Percentiles rank a stretch among this genome's conserved stretches.
Evolutionary conservation across 2,797 vertebrate genomes (phyloP).

Genomic region (Chelmon rostratus): DNA sequence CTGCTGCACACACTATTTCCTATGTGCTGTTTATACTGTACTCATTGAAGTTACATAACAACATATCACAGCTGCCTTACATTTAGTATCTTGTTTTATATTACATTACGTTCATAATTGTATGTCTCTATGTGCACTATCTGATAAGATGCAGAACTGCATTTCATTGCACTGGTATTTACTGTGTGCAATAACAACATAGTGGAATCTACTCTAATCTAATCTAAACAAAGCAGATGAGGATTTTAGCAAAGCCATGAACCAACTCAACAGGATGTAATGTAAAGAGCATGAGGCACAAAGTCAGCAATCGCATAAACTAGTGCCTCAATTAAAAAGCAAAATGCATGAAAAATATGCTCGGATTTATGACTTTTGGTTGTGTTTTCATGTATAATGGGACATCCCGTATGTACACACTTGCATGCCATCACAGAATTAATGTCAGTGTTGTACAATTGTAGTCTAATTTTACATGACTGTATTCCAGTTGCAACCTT

Average conservation of each 20-base stretch:
- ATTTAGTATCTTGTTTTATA: not conserved
- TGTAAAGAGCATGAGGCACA: conserved; percentile 44
- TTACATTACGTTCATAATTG: not conserved
- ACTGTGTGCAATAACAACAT: conserved; percentile 28
- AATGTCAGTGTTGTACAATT: conserved; percentile 21
- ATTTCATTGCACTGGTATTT: conserved; percentile 13
- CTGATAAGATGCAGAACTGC: not conserved
- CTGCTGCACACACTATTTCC: not conserved
- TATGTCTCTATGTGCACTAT: not conserved
- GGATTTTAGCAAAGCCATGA: conserved; percentile 38
- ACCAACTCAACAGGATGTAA: conserved; percentile 31
- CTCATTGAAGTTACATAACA: not conserved
- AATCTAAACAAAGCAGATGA: conserved; percentile 45
- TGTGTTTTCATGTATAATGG: conserved; percentile 15
- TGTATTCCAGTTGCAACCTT: conserved; percentile 30
- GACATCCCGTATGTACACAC: not conserved
- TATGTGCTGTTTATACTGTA: conserved; percentile 11
- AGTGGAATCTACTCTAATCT: conserved; percentile 6
- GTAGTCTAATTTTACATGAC: conserved; percentile 27
- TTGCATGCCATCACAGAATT: conserved; percentile 20
- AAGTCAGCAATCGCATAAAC: conserved; percentile 33
- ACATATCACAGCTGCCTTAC: conserved; percentile 2
- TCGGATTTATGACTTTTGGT: not conserved
- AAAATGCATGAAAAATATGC: conserved; percentile 27
- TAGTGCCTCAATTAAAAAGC: conserved; percentile 18